Evolutionary conservation across 2,888 invertebrate genomes (phyloP), one percentile per base, ranked within the genome.

Genomic region (Dryadula phaetusa): DNA sequence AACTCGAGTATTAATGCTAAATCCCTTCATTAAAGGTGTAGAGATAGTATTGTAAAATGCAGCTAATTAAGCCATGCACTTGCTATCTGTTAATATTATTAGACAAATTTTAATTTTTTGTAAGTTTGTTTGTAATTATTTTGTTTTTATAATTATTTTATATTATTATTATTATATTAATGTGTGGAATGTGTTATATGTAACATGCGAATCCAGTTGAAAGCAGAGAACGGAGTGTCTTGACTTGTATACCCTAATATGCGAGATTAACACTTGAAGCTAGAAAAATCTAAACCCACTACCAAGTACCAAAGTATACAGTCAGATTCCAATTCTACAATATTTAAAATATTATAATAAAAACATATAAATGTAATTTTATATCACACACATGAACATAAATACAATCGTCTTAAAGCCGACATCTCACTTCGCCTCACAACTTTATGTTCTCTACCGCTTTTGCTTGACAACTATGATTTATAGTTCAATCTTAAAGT

Each of bases 361-460:
- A n/a, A n/a, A 4, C n/a, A 40, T 42, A 16, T 16, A 42, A 42
- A 16, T 7, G 1, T 16, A 42, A 6, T 16, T 42, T 42, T 16
- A 42, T 42, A 42, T 5, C 16, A 16, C 37, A 6, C 37, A 37
- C 1, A 42, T 16, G 16, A 42, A 42, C 2, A 16, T 5, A 6
- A 40, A 6, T 16, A 16, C 16, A 42, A 42, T 42, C 42, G 4
- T 16, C 42, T 42, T 16, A 16, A 7, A 42, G 16, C 42, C 42
- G 16, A 42, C 46, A 37, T 37, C 62, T 49, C 56, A 56, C 54
- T 46, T 63, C 46, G 47, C 22, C 40, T 56, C 65, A 69, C 66
- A 66, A 44, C 44, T 70, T 62, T 66, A 69, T 56, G 34, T 42
- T 47, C 58, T 53, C 54, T 40, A 49, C 40, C 63, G 62, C 56